Evolutionary conservation across 2,113 vertebrate species (phyloP), one percentile per base, ranked within the genome.

Genomic region (Petroica traversi): DNA sequence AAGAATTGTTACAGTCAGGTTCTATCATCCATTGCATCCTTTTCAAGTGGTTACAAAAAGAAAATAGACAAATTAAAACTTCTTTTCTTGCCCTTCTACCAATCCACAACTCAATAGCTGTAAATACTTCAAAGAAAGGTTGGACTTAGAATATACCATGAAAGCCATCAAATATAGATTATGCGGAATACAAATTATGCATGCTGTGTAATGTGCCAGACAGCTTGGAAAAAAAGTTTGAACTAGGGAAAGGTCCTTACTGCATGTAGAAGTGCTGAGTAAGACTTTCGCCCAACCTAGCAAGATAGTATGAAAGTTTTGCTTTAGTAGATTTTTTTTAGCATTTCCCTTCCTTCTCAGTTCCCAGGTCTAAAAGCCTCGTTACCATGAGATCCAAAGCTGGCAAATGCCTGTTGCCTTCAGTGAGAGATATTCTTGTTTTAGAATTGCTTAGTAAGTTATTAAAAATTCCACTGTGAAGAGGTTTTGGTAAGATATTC

Each of bases 261-360:
- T 83, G 25, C 7, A 18, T 9, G 4, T 19, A 63, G 52, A 78
- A 89, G 45, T 26, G 3, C 5, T 68, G 52, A 79, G 29, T 36
- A 17, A 91, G 12, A 4, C 24, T 24, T 13, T 2, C 1, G 0
- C 8, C 11, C 43, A 71, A 3, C 2, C 14, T 55, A 38, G 26
- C 6, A 55, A 12, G 9, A 59, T 9, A 67, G 24, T 38, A 20
- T 68, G 19, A 76, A 72, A 72, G 72, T 34, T 51, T 57, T 63
- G 2, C 1, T 71, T 79, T 6, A 29, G 57, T 23, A 24, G 23
- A 19, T 64, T 68, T 63, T 68, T 63, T 29, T 29, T 24, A 67
- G 2, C 2, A 20, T 71, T 87, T 91, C 26, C 49, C 12, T 73
- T 12, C 5, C 17, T 43, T 76, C 6, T 9, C 36, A 43, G 14